These are phyloP conservation scores for Conistra vaccinii DNA, from an alignment of 2,888 invertebrate genomes.

Conservation along the genomic window DNA sequence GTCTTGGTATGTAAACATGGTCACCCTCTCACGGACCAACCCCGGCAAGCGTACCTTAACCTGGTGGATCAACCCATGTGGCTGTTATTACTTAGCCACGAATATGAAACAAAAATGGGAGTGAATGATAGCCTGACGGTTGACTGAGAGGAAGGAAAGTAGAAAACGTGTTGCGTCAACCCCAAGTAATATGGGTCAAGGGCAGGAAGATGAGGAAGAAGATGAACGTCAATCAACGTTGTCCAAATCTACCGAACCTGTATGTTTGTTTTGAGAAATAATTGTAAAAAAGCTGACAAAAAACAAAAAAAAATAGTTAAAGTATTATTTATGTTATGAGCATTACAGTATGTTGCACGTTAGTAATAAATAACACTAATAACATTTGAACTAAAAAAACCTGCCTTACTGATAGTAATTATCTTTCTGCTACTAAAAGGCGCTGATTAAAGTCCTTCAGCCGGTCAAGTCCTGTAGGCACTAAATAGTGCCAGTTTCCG, in stretches of 20 bases:
- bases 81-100: too few relatives aligned
- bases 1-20: too few relatives aligned
- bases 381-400: neutral
- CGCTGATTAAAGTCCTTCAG: too few relatives aligned
- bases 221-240: too few relatives aligned
- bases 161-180: neutral
- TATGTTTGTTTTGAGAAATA: neutral
- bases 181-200: neutral
- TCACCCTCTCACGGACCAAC: too few relatives aligned
- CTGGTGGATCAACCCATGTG: too few relatives aligned
- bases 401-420: neutral
- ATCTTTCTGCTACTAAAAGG: neutral
- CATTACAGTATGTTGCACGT: neutral
- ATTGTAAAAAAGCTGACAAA: neutral
- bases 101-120: neutral
- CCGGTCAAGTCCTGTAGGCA: too few relatives aligned
- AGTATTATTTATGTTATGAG: neutral
- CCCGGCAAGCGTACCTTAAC: too few relatives aligned
- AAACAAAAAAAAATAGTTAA: neutral
- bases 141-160: neutral
- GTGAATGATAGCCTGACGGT: neutral
- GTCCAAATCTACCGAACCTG: neutral
- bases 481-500: too few relatives aligned
- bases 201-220: neutral
- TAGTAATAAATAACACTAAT: too few relatives aligned